Evolutionary conservation across 2,113 vertebrate species (phyloP).

Genomic region (Dissostichus mawsoni): DNA sequence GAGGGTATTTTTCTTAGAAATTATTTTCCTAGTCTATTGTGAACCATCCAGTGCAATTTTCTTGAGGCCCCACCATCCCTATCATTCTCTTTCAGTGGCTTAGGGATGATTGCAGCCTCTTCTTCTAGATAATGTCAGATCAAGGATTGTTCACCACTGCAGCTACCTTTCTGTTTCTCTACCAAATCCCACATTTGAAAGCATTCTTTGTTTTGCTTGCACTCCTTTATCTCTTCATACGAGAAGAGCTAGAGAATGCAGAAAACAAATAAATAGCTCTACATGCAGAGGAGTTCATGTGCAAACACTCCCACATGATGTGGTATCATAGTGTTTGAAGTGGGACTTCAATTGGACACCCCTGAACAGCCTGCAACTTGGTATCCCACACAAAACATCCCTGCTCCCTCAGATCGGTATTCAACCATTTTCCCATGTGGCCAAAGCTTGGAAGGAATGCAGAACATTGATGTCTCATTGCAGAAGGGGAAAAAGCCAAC

Average conservation of each 20-base stretch:
- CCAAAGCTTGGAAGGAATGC: conserved; percentile 49
- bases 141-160: conserved; percentile 58
- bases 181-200: conserved; percentile 31
- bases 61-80: conserved; percentile 3
- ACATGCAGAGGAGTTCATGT: conserved; percentile 69
- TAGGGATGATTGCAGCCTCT: conserved; percentile 36
- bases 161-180: conserved; percentile 34
- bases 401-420: conserved; percentile 73
- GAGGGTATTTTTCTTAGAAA: background rate
- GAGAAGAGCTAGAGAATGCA: conserved; percentile 40
- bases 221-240: conserved; percentile 43
- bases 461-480: conserved; percentile 57
- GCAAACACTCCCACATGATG: conserved; percentile 81
- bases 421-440: conserved; percentile 71
- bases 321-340: conserved; percentile 79
- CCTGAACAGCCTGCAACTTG: conserved; percentile 54
- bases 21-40: background rate
- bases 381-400: conserved; percentile 75
- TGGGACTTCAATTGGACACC: conserved; percentile 74
- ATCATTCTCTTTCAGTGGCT: conserved; percentile 23
- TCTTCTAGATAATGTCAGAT: conserved; percentile 40
- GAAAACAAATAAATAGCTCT: conserved; percentile 70
- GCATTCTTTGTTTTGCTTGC: conserved; percentile 14
- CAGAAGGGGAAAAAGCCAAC: conserved; percentile 39
- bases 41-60: conserved; percentile 11